These are phyloP conservation scores for Lasaia peninsularis DNA, from an alignment of 1,140 invertebrate genomes.

Conservation along the genomic window DNA sequence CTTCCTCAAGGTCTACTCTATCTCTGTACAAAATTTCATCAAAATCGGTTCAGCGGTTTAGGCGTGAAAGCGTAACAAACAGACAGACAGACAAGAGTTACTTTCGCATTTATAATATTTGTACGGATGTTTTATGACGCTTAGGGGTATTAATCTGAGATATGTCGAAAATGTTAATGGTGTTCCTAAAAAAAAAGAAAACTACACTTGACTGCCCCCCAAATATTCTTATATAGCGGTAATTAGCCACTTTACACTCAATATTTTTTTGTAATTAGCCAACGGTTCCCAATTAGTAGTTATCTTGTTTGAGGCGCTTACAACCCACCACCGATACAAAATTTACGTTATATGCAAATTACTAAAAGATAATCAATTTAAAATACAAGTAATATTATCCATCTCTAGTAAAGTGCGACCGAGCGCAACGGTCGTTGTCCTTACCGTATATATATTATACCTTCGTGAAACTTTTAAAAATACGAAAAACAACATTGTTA, in stretches of 20 bases:
- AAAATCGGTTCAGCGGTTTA: too few relatives aligned
- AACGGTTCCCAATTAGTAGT: slow-evolving; percentile 1
- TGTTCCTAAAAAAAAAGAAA: background rate
- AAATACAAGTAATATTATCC: slow-evolving; percentile 23
- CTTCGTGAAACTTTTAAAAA: slow-evolving; percentile 2
- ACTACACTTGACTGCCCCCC: background rate
- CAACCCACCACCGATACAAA: background rate
- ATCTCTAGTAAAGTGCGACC: slow-evolving; percentile 31
- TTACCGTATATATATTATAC: slow-evolving; percentile 3
- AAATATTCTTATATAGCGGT: background rate
- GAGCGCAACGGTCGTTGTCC: slow-evolving; percentile 45
- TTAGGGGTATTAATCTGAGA: too few relatives aligned
- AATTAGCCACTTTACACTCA: background rate
- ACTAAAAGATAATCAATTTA: slow-evolving; percentile 1
- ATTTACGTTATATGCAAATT: slow-evolving; percentile 2
- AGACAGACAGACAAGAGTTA: too few relatives aligned
- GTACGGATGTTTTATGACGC: too few relatives aligned
- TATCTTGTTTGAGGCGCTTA: background rate
- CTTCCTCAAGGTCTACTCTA: too few relatives aligned
- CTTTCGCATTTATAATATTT: too few relatives aligned
- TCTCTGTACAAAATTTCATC: too few relatives aligned
- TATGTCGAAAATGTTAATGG: too few relatives aligned
- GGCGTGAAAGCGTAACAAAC: too few relatives aligned
- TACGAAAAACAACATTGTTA: slow-evolving; percentile 4
- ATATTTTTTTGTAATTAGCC: background rate